Percentiles rank a stretch among this genome's conserved stretches.
Evolutionary conservation across 2,797 vertebrate species (phyloP).

Genomic region (Ateles fusciceps): DNA sequence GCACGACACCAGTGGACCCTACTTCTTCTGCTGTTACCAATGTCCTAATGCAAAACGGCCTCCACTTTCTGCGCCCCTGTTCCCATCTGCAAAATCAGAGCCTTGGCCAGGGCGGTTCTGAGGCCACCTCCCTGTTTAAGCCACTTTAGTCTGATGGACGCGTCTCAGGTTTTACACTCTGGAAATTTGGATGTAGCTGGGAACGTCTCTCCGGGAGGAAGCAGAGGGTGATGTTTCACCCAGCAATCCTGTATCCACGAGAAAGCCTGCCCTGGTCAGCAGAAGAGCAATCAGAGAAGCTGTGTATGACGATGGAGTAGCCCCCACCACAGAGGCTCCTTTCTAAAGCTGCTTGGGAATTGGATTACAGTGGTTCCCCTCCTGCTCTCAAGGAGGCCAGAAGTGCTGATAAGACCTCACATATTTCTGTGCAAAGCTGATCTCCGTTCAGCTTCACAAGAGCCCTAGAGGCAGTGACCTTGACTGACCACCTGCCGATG

Average conservation of each 20-base stretch:
- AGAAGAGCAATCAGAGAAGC: neutral
- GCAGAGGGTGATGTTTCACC: neutral
- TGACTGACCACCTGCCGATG: neutral
- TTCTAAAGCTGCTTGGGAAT: neutral
- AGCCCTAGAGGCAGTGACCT: neutral
- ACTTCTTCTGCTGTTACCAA: neutral
- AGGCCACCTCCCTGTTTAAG: neutral
- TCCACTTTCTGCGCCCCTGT: neutral
- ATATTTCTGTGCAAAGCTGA: accelerated
- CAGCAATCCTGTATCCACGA: no score
- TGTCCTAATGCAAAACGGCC: neutral
- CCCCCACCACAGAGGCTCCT: neutral
- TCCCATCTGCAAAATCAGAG: neutral
- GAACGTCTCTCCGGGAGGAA: neutral
- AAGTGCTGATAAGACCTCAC: neutral
- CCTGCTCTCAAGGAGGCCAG: neutral
- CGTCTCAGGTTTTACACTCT: neutral
- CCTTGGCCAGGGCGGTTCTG: neutral
- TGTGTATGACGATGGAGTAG: neutral
- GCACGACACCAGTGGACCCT: neutral
- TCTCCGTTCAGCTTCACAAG: neutral
- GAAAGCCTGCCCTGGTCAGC: neutral
- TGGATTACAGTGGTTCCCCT: neutral
- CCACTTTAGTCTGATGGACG: neutral
- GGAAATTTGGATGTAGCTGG: neutral